Evolutionary conservation across 2,113 vertebrate genomes (phyloP).

Genomic region (Microcebus murinus): DNA sequence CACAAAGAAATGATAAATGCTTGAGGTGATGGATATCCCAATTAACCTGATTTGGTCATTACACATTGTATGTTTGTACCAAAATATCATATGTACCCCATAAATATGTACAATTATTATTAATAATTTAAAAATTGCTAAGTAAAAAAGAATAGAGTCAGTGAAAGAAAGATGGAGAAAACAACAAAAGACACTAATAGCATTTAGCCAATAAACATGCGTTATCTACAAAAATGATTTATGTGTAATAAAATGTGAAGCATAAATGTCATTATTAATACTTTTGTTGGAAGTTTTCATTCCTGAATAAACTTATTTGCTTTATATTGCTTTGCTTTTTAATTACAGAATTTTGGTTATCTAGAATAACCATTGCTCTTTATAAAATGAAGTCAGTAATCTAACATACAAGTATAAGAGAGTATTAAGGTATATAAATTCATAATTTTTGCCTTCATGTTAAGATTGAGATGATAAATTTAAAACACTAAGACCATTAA

Average conservation of each 20-base stretch:
- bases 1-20: background rate
- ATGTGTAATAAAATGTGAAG: slow-evolving; percentile 20
- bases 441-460: slow-evolving; percentile 29
- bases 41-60: background rate
- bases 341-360: slow-evolving; percentile 40
- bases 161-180: slow-evolving; percentile 36
- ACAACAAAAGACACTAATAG: slow-evolving; percentile 6
- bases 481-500: slow-evolving; percentile 55
- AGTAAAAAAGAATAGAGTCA: slow-evolving; percentile 38
- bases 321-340: slow-evolving; percentile 54
- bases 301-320: slow-evolving; percentile 43
- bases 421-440: slow-evolving; percentile 18
- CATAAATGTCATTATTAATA: background rate
- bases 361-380: background rate
- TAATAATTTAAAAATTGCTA: background rate
- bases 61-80: background rate
- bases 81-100: background rate
- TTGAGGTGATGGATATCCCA: background rate
- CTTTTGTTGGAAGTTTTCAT: slow-evolving; percentile 27
- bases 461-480: slow-evolving; percentile 54
- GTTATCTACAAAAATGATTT: slow-evolving; percentile 26
- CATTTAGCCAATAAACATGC: slow-evolving; percentile 4
- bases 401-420: slow-evolving; percentile 9
- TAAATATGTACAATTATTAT: background rate
- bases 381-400: slow-evolving; percentile 50